Conservation (phyloP, 2,113 vertebrate species). For the Catharus bicknelli region DNA sequence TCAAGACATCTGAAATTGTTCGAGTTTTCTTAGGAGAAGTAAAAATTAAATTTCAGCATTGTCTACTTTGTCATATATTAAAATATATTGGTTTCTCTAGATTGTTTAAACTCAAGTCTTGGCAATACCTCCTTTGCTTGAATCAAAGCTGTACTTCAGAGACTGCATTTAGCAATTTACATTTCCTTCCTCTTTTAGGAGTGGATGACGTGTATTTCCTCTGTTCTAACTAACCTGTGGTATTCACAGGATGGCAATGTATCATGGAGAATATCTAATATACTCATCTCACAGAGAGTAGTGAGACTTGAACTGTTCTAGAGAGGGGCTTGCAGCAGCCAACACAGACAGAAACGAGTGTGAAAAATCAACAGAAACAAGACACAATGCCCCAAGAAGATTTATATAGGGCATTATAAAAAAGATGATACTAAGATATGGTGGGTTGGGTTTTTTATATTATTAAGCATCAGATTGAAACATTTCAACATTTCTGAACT, state of each 20-base stretch:
- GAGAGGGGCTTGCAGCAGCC: neutral
- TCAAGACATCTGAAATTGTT: neutral
- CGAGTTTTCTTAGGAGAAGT: neutral
- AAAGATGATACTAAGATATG: neutral
- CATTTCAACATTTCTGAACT: neutral
- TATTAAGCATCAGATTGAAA: neutral
- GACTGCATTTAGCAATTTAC: neutral
- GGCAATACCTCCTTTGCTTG: neutral
- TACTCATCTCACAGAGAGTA: neutral
- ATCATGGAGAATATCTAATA: neutral
- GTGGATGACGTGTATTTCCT: neutral
- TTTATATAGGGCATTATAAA: neutral
- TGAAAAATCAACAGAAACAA: neutral
- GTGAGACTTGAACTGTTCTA: neutral
- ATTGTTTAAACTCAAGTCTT: neutral
- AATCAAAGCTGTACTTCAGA: neutral
- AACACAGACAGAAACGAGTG: neutral
- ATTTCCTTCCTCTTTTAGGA: neutral
- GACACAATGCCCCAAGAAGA: neutral
- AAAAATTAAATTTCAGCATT: neutral
- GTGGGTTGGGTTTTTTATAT: neutral
- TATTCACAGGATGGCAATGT: neutral
- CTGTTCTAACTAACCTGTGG: neutral
- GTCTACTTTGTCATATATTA: neutral
- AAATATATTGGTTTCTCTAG: neutral